Percentiles rank a stretch among this genome's conserved stretches.
Evolutionary conservation across 1,140 invertebrate genomes (phyloP).

Genomic region (Littorina saxatilis): DNA sequence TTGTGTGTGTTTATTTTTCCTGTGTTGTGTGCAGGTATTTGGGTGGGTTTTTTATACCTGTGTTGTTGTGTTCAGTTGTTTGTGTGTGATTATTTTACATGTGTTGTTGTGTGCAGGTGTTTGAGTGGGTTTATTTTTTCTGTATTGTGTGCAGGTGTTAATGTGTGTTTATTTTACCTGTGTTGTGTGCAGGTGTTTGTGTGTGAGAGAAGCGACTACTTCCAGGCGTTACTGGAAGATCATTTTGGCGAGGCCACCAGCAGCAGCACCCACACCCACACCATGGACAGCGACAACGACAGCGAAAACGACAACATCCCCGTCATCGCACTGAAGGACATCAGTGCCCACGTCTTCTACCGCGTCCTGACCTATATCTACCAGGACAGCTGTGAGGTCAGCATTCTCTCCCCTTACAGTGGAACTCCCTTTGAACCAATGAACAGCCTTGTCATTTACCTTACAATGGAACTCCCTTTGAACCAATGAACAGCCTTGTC

Average conservation of each 20-base stretch:
- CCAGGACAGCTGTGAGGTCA: slow-evolving; percentile 76
- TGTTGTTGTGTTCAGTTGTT: too few relatives aligned
- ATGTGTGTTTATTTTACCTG: neutral
- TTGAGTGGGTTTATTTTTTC: too few relatives aligned
- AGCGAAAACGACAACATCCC: too few relatives aligned
- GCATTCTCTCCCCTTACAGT: neutral
- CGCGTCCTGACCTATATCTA: slow-evolving; percentile 77
- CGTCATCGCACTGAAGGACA: slow-evolving; percentile 73
- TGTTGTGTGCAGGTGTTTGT: slow-evolving; percentile 75
- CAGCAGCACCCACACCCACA: too few relatives aligned
- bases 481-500: too few relatives aligned
- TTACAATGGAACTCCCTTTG: too few relatives aligned
- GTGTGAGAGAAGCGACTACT: slow-evolving; percentile 78
- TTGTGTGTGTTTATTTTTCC: neutral
- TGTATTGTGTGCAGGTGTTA: neutral
- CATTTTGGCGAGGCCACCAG: slow-evolving; percentile 76
- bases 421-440: too few relatives aligned
- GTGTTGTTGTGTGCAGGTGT: too few relatives aligned
- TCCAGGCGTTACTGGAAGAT: slow-evolving; percentile 76
- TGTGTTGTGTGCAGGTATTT: slow-evolving; percentile 73
- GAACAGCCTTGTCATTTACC: too few relatives aligned
- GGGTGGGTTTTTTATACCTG: too few relatives aligned
- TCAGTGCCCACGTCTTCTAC: slow-evolving; percentile 74
- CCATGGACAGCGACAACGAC: too few relatives aligned
- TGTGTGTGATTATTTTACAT: too few relatives aligned